phyloP scores from a whole-genome alignment of 2,797 vertebrate genomes.

The Pseudochirops cupreus region DNA sequence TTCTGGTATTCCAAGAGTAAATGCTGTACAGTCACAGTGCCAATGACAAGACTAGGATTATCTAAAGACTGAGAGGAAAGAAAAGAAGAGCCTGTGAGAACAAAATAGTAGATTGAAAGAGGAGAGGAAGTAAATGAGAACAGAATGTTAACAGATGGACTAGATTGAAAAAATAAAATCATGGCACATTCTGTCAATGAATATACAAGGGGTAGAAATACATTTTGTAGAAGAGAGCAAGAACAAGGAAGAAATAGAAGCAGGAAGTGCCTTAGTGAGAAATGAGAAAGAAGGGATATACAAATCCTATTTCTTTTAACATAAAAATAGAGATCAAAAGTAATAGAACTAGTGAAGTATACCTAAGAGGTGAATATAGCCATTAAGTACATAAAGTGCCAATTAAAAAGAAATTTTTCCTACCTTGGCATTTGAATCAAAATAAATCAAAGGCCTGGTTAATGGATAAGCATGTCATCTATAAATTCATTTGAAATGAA shows the following conservation, averaged over 20 bases:
- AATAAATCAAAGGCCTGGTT: neutral
- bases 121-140: slow-evolving; percentile 31
- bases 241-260: slow-evolving; percentile 45
- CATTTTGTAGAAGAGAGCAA: slow-evolving; percentile 18
- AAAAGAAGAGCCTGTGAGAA: slow-evolving; percentile 42
- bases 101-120: slow-evolving; percentile 34
- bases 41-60: slow-evolving; percentile 35
- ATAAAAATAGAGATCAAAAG: neutral
- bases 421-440: neutral
- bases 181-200: slow-evolving; percentile 32
- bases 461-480: neutral
- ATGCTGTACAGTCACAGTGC: neutral
- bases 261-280: neutral
- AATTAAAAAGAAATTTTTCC: neutral
- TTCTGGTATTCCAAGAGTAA: neutral
- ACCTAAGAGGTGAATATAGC: neutral
- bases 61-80: slow-evolving; percentile 2
- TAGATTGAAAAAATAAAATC: slow-evolving; percentile 35
- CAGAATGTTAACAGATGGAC: slow-evolving; percentile 39
- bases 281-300: neutral
- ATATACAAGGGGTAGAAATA: slow-evolving; percentile 41
- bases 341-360: neutral
- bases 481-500: neutral
- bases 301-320: neutral
- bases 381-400: neutral